phyloP scores from a whole-genome alignment of 2,113 vertebrate species.

The Halcyon malimbica region DNA sequence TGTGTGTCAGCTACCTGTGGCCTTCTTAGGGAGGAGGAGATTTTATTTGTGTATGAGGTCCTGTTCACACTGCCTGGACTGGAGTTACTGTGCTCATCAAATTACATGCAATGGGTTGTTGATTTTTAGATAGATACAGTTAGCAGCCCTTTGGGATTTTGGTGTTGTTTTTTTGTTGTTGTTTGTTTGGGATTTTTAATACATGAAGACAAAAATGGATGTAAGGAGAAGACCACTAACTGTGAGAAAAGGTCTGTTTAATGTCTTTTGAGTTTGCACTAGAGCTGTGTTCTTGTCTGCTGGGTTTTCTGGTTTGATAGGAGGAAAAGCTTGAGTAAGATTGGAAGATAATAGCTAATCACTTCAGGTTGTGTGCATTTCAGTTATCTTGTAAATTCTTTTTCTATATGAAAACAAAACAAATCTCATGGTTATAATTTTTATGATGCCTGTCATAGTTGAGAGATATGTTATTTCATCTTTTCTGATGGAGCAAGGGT shows the following conservation, averaged over 20 bases:
- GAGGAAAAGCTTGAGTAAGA: neutral
- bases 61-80: neutral
- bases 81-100: neutral
- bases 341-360: neutral
- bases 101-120: neutral
- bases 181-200: neutral
- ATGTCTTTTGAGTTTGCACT: neutral
- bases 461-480: neutral
- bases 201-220: neutral
- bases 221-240: neutral
- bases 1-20: neutral
- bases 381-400: neutral
- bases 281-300: neutral
- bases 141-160: neutral
- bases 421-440: neutral
- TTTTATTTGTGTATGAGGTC: neutral
- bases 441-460: neutral
- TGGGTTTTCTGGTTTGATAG: neutral
- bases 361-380: neutral
- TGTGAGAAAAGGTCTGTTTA: neutral
- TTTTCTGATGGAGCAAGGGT: neutral
- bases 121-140: neutral
- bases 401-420: neutral
- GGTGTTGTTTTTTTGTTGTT: neutral
- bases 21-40: neutral